These are phyloP conservation scores for Oreochromis spilurus DNA, from an alignment of 2,113 vertebrate genomes.

Conservation along the genomic window DNA sequence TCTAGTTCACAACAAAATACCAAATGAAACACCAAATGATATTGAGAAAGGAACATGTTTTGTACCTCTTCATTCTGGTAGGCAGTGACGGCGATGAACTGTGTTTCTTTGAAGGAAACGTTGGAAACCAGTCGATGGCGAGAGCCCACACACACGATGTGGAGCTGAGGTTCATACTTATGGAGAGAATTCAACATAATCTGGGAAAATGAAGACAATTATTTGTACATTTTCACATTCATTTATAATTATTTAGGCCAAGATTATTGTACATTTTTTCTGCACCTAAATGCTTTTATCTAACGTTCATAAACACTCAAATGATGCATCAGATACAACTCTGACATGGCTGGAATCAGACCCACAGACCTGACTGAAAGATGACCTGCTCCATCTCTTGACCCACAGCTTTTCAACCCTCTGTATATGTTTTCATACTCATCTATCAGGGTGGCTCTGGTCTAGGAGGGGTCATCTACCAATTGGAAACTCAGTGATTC, in stretches of 20 bases:
- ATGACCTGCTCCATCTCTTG: background rate
- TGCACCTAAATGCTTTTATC: background rate
- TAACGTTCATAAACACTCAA: background rate
- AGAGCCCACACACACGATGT: slow-evolving; percentile 90
- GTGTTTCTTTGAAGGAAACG: slow-evolving; percentile 91
- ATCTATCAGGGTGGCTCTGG: no score
- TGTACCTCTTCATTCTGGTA: slow-evolving; percentile 90
- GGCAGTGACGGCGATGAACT: slow-evolving; percentile 96
- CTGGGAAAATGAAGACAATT: slow-evolving; percentile 50
- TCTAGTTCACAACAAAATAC: background rate
- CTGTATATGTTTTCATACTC: no score
- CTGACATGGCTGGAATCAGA: background rate
- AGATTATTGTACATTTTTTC: background rate
- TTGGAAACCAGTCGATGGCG: slow-evolving; percentile 89
- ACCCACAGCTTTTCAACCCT: background rate
- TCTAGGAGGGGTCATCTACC: no score
- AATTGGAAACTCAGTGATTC: no score
- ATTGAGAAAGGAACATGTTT: background rate
- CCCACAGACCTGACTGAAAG: background rate
- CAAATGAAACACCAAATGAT: background rate
- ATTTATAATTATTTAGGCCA: background rate
- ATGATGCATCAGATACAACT: background rate
- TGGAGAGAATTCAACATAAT: slow-evolving; percentile 96
- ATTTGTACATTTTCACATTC: background rate
- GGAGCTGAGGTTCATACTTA: slow-evolving; percentile 93